These are phyloP conservation scores for Medauroidea extradentata DNA, from an alignment of 1,140 invertebrate species.

Conservation along the genomic window DNA sequence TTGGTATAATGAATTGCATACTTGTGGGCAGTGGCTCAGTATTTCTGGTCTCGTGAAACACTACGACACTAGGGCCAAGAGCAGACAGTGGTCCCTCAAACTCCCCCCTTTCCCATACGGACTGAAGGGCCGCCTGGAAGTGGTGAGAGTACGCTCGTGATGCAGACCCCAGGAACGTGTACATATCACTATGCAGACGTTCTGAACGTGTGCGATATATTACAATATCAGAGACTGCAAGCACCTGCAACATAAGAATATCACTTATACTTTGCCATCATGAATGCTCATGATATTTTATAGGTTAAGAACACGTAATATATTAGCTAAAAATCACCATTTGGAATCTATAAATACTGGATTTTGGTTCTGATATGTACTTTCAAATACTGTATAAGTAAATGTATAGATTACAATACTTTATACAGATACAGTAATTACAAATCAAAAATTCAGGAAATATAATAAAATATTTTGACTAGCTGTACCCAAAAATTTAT, in stretches of 20 bases:
- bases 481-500: too few species aligned
- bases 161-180: slow-evolving; percentile 72
- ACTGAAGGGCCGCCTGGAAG: slow-evolving; percentile 61
- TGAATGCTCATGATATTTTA: too few species aligned
- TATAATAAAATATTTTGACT: too few species aligned
- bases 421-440: too few species aligned
- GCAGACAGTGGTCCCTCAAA: slow-evolving; percentile 46
- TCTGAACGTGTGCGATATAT: slow-evolving; percentile 76
- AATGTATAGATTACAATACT: too few species aligned
- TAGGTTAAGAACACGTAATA: too few species aligned
- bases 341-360: too few species aligned
- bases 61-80: slow-evolving; percentile 69
- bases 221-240: slow-evolving; percentile 78
- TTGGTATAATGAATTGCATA: slow-evolving; percentile 19
- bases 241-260: slow-evolving; percentile 46
- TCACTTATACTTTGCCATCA: too few species aligned
- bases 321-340: too few species aligned
- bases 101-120: slow-evolving; percentile 50
- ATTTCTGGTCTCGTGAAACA: slow-evolving; percentile 78
- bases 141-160: slow-evolving; percentile 70
- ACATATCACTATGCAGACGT: slow-evolving; percentile 72
- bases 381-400: too few species aligned
- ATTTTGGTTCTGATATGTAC: too few species aligned
- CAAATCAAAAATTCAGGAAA: too few species aligned
- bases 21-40: slow-evolving; percentile 50